Conservation (phyloP, 2,113 vertebrate genomes). For the Mustela lutreola region DNA sequence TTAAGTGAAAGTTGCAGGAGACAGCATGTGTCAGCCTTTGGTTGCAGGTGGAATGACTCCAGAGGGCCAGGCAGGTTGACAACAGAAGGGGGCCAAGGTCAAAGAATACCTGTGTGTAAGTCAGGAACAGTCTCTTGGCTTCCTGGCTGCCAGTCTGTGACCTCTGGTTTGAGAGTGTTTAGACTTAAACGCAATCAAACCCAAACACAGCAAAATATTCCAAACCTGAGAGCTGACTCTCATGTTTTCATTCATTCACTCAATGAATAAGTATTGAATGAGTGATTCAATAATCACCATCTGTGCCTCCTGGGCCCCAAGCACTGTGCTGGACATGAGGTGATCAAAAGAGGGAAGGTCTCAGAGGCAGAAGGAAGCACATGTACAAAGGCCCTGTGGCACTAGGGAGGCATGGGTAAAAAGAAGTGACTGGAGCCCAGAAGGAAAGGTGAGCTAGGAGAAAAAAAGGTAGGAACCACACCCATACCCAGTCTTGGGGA, state of each 20-base stretch:
- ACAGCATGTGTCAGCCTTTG: background rate
- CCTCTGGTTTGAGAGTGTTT: background rate
- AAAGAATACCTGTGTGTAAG: background rate
- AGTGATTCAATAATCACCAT: background rate
- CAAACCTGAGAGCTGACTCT: background rate
- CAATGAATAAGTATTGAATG: too few relatives aligned
- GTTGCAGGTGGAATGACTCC: background rate
- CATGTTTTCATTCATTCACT: background rate
- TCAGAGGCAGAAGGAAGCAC: background rate
- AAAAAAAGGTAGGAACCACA: background rate
- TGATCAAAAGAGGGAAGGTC: background rate
- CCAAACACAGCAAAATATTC: background rate
- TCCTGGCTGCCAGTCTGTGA: background rate
- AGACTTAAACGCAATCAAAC: background rate
- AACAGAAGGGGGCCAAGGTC: background rate
- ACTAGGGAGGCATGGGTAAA: background rate
- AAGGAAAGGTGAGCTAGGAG: background rate
- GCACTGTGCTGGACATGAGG: background rate
- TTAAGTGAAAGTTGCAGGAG: background rate
- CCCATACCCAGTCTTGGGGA: background rate
- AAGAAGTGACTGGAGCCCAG: background rate
- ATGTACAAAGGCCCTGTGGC: background rate
- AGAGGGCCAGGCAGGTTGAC: background rate
- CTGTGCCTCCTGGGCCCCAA: background rate
- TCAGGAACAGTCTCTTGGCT: background rate